These are phyloP conservation scores for Cottoperca gobio DNA, from an alignment of 2,797 vertebrate species.

Conservation along the genomic window DNA sequence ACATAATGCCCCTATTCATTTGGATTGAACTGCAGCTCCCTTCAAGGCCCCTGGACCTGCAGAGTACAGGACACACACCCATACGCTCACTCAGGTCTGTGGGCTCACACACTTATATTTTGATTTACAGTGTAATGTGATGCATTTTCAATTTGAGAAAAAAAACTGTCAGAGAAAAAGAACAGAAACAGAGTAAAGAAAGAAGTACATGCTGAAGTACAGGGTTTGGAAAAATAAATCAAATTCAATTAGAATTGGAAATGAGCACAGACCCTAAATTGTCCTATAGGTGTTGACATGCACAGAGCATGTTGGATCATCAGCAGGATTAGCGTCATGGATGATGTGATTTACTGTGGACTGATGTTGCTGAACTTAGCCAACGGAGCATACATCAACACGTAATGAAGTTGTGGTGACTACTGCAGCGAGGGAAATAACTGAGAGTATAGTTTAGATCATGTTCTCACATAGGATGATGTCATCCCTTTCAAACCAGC, in stretches of 20 bases:
- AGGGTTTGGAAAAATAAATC: neutral
- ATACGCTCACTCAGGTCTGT: conserved; percentile 34
- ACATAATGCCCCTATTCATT: conserved; percentile 83
- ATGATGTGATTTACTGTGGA: conserved; percentile 33
- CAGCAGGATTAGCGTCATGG: neutral
- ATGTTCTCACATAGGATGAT: conserved; percentile 67
- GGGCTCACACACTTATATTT: conserved; percentile 10
- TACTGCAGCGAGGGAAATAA: conserved; percentile 57
- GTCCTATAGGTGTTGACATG: neutral
- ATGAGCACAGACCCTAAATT: neutral
- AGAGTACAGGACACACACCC: conserved; percentile 64
- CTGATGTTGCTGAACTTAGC: conserved; percentile 35
- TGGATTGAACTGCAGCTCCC: conserved; percentile 79
- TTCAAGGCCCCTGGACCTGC: conserved; percentile 77
- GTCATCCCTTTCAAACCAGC: conserved; percentile 68
- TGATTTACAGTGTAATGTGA: neutral
- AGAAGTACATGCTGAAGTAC: neutral
- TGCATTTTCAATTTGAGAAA: conserved; percentile 13
- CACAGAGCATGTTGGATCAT: neutral
- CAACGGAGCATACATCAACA: conserved; percentile 37
- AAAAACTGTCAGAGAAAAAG: neutral
- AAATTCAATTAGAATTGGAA: neutral
- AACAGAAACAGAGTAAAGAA: neutral
- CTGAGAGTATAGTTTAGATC: conserved; percentile 64
- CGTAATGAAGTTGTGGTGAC: conserved; percentile 58